These are phyloP conservation scores for Pangasius krempfi DNA, from an alignment of 2,797 vertebrate genomes.

Conservation along the genomic window DNA sequence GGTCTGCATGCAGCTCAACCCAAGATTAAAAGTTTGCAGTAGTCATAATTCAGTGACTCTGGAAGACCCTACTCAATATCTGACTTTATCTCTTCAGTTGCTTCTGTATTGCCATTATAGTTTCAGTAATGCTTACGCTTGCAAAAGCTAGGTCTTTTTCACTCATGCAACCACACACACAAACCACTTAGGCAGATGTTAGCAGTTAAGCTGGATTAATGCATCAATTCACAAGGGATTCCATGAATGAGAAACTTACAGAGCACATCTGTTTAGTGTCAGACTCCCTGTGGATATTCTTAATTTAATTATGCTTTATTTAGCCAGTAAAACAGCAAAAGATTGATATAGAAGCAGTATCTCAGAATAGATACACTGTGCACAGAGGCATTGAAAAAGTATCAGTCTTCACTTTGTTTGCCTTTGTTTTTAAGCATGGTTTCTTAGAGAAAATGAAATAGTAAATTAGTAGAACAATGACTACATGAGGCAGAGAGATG, in stretches of 20 bases:
- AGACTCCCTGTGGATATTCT: neutral
- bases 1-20: neutral
- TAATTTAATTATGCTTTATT: conserved; percentile 13
- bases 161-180: neutral
- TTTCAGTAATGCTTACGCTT: neutral
- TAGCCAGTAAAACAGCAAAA: neutral
- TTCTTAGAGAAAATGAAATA: neutral
- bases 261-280: neutral
- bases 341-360: neutral
- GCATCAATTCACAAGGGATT: neutral
- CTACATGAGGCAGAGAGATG: neutral
- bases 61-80: neutral
- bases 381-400: neutral
- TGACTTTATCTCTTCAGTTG: neutral
- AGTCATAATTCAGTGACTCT: neutral
- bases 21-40: conserved; percentile 1
- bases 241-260: neutral
- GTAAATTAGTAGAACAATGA: neutral
- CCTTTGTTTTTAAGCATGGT: neutral
- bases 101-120: neutral
- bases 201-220: conserved; percentile 15
- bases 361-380: neutral
- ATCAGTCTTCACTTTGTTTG: neutral
- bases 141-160: neutral
- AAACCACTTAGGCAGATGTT: neutral